phyloP scores from a whole-genome alignment of 2,888 invertebrate genomes.

The Lithophane ornitopus region DNA sequence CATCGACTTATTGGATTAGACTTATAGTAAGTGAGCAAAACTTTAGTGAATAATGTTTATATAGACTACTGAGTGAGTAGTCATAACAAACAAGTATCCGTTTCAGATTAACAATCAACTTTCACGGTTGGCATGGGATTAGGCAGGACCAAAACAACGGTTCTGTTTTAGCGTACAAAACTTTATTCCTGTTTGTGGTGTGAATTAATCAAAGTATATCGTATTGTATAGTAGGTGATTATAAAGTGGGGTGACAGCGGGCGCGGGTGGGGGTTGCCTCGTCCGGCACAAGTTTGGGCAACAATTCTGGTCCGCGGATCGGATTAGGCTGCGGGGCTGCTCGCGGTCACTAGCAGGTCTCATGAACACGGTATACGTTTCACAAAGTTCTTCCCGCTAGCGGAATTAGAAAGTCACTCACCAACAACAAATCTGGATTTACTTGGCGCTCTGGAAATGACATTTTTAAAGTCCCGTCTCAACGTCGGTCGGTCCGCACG shows the following conservation, averaged over 20 bases:
- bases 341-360: constrained; percentile 87
- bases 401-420: constrained; percentile 89
- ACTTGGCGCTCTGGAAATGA: constrained; percentile 84
- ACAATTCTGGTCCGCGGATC: constrained; percentile 83
- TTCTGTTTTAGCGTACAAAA: constrained; percentile 85
- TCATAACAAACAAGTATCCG: constrained; percentile 78
- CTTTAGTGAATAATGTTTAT: constrained; percentile 73
- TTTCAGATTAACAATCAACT: constrained; percentile 84
- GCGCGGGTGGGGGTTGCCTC: constrained; percentile 42
- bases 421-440: constrained; percentile 89
- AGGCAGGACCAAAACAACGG: constrained; percentile 81
- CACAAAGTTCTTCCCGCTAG: constrained; percentile 86
- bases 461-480: constrained; percentile 84
- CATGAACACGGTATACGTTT: constrained; percentile 89
- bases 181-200: constrained; percentile 85
- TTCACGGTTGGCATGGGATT: constrained; percentile 80
- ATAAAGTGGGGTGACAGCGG: constrained; percentile 79
- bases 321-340: constrained; percentile 85
- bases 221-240: constrained; percentile 81
- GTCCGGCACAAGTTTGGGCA: constrained; percentile 84
- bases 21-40: constrained; percentile 71
- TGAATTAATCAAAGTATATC: constrained; percentile 88
- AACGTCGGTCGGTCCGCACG: constrained; percentile 75
- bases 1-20: constrained; percentile 78
- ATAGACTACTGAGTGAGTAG: constrained; percentile 67